Evolutionary conservation across 2,113 vertebrate species (phyloP).

Genomic region (Podarcis raffonei): DNA sequence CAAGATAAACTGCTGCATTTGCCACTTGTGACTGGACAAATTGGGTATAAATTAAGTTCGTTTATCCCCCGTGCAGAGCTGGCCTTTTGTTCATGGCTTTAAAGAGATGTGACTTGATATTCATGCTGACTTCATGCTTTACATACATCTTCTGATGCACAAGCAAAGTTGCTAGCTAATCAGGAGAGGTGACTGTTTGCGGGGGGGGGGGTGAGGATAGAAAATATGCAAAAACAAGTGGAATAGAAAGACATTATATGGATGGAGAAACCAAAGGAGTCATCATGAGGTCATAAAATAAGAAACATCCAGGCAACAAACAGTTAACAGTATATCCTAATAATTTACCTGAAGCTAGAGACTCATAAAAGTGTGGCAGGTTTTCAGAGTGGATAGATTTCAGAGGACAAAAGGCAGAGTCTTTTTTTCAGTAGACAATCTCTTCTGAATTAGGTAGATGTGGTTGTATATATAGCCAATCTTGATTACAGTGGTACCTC

Average conservation of each 20-base stretch:
- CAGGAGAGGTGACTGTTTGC: background rate
- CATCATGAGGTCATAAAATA: background rate
- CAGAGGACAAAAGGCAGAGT: background rate
- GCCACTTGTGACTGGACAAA: background rate
- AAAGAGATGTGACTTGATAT: background rate
- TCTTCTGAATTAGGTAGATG: background rate
- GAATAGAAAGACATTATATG: background rate
- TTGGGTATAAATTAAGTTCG: conserved; percentile 28
- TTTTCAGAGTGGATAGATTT: background rate
- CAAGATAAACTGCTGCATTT: conserved; percentile 15
- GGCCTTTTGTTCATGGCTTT: background rate
- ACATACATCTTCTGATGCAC: background rate
- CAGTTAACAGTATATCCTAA: background rate
- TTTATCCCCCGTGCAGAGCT: conserved; percentile 18
- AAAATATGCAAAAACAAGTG: conserved; percentile 1
- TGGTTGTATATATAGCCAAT: background rate
- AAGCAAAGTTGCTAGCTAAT: background rate
- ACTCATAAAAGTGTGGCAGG: too few relatives aligned
- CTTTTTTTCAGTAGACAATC: background rate
- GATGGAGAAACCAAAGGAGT: background rate
- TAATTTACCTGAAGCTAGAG: background rate
- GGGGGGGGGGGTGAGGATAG: background rate
- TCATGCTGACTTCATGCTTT: background rate
- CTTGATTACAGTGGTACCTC: background rate
- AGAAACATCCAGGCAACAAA: conserved; percentile 13